Evolutionary conservation across 2,888 invertebrate genomes (phyloP).

Genomic region (Lasioglossum lativentre): DNA sequence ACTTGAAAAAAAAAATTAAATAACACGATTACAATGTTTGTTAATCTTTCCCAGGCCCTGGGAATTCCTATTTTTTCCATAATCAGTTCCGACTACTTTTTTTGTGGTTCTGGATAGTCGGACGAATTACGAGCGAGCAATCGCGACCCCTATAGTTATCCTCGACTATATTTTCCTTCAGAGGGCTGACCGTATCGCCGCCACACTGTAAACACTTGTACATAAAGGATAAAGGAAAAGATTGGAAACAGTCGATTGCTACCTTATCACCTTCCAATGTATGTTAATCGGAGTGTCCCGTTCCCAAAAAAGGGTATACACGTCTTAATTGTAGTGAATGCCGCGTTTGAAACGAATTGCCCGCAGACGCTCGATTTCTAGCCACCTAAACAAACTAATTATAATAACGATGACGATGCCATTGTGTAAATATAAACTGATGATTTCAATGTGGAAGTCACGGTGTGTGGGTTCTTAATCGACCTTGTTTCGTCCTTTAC

Average conservation of each 20-base stretch:
- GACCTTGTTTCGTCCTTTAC: slow-evolving; percentile 81
- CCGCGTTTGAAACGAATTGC: slow-evolving; percentile 26
- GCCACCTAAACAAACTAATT: slow-evolving; percentile 44
- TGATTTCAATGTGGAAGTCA: slow-evolving; percentile 82
- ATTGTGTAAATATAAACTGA: slow-evolving; percentile 83
- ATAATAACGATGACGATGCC: slow-evolving; percentile 63
- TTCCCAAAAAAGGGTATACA: slow-evolving; percentile 44
- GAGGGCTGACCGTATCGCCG: slow-evolving; percentile 59
- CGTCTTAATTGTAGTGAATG: slow-evolving; percentile 52
- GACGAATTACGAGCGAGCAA: slow-evolving; percentile 46
- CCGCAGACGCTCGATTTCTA: slow-evolving; percentile 48
- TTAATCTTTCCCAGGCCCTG: background rate
- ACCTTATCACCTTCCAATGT: slow-evolving; percentile 64
- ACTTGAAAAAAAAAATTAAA: too few relatives aligned
- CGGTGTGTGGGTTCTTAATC: slow-evolving; percentile 75
- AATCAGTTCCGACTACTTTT: background rate
- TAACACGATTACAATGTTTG: background rate
- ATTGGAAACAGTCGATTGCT: slow-evolving; percentile 54
- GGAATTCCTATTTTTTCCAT: background rate
- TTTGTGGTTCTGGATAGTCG: background rate
- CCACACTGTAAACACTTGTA: slow-evolving; percentile 75
- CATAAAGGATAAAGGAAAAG: slow-evolving; percentile 57
- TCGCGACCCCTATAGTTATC: slow-evolving; percentile 40
- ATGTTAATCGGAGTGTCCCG: slow-evolving; percentile 64
- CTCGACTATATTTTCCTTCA: slow-evolving; percentile 46